phyloP scores from a whole-genome alignment of 1,140 invertebrate genomes.

The Trialeurodes vaporariorum region DNA sequence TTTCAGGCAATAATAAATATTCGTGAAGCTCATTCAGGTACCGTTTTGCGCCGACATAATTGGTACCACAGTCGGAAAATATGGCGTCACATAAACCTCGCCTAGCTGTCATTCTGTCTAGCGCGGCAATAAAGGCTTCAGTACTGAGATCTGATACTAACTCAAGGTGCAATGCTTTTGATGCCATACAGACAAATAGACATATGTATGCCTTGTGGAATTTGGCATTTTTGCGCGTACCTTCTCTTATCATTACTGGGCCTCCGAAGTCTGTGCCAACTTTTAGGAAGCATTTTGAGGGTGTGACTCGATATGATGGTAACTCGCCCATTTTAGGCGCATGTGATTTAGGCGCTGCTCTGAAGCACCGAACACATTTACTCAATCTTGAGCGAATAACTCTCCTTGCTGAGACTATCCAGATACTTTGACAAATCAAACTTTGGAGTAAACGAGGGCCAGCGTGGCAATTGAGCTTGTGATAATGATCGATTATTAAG shows the following conservation, averaged over 20 bases:
- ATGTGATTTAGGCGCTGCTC: constrained; percentile 11
- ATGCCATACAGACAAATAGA: constrained; percentile 36
- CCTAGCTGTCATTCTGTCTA: constrained; percentile 32
- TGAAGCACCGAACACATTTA: constrained; percentile 28
- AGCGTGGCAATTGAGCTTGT: constrained; percentile 25
- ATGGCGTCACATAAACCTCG: constrained; percentile 29
- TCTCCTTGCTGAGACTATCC: constrained; percentile 23
- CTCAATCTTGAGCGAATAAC: constrained; percentile 20
- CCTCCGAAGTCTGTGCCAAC: constrained; percentile 34
- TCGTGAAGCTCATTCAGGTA: constrained; percentile 9
- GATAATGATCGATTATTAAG: constrained; percentile 27
- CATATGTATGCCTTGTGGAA: constrained; percentile 33
- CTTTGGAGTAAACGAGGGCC: constrained; percentile 21
- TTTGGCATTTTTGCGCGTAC: constrained; percentile 20
- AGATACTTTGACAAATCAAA: constrained; percentile 24
- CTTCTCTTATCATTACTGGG: constrained; percentile 31
- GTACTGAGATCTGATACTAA: constrained; percentile 31
- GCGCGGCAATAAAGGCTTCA: constrained; percentile 31
- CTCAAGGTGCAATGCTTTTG: constrained; percentile 36
- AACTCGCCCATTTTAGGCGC: constrained; percentile 28
- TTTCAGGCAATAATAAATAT: not conserved
- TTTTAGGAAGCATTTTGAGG: constrained; percentile 25
- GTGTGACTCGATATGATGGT: constrained; percentile 24
- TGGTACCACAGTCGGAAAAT: constrained; percentile 31
- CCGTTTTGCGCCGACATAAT: constrained; percentile 29